Base-by-base conservation (phyloP, 2,797 vertebrate species). In the Cephalopachus bancanus region DNA sequence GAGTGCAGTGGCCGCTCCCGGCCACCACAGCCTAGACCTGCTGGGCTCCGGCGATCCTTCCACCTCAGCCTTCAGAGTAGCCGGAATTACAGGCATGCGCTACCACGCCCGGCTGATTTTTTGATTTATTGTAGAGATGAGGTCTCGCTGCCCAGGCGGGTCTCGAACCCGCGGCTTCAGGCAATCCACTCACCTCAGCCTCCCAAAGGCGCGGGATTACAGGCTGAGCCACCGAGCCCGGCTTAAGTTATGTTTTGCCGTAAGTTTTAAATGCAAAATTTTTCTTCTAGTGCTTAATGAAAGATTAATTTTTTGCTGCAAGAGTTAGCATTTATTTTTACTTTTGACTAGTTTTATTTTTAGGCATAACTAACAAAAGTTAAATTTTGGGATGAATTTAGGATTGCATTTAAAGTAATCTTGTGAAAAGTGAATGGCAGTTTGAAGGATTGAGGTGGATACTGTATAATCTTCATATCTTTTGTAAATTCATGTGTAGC, bases 201-300 rank as follows among this genome's bases (percentile, higher is more conserved):
- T 37, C 37, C 37, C 37, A 37, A 37, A 37, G 37, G 37, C 37
- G 37, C 37, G 3, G 37, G 37, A 37, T 37, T 37, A 37, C 37
- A 37, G 37, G 37, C 37, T 37, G 37, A 37, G 37, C 37, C 37
- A 37, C 37, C 37, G 37, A 37, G 37, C 37, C 37, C 37, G 37
- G 88, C n/a, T 10, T 16, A 81, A 65, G 33, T 89, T 89, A 33
- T 60, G 51, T 83, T 95, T 96, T 92, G 53, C 79, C 9, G 2
- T 85, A 81, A 93, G 55, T 93, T 94, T 94, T 92, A 93, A 95
- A 79, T 62, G 57, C 20, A 72, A 53, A 93, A 15, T 59, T 96
- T 16, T 94, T 89, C 71, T 92, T 76, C 26, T 55, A 74, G 57
- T 26, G n/a, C 71, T 74, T 44, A 72, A 67, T 88, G 71, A 71